Evolutionary conservation across 2,888 invertebrate species (phyloP), one percentile per base, ranked within the genome.

Genomic region (Orthosia gothica): DNA sequence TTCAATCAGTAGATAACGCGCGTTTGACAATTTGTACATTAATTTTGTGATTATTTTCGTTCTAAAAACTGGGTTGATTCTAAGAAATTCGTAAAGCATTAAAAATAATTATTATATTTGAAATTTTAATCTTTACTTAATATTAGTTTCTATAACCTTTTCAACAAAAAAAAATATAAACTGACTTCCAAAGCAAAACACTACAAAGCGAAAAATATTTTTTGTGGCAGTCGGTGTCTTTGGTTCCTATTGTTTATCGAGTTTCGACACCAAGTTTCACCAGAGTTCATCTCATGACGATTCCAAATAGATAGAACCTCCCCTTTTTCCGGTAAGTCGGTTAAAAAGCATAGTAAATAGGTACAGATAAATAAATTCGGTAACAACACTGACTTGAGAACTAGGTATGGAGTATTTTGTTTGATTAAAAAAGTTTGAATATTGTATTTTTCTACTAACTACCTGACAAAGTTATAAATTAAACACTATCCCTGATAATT

Each of bases 321-420:
- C 40, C 9, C 40, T 9, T 40, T 40, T 40, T 40, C n/a, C 40
- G 40, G 40, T 0, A 40, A 40, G 40, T 40, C 40, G 9, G 9
- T 40, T 40, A 40, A 40, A 40, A 40, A 40, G 23, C 15, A 18
- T 26, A 59, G 23, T 64, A 32, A 45, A 58, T 20, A n/a, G n/a
- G n/a, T n/a, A 23, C 11, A n/a, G 64, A 57, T 68, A 45, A 77
- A 72, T 61, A 65, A 45, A 49, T 61, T 61, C 26, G 15, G 12
- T 23, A 47, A 70, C 54, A 63, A 26, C 49, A 26, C 4, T 59
- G 12, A 50, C 49, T 57, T 50, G 0, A 16, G 13, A 7, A 57
- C 4, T 49, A 7, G 15, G 15, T 16, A 20, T 45, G 16, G n/a
- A 59, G 13, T 67, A 58, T 32, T 66, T 66, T 20, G 5, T 26